A percentile compares a stretch with the other conserved stretches of the same genome.
Conservation (phyloP, 2,797 vertebrate species). For the Pipistrellus kuhlii region DNA sequence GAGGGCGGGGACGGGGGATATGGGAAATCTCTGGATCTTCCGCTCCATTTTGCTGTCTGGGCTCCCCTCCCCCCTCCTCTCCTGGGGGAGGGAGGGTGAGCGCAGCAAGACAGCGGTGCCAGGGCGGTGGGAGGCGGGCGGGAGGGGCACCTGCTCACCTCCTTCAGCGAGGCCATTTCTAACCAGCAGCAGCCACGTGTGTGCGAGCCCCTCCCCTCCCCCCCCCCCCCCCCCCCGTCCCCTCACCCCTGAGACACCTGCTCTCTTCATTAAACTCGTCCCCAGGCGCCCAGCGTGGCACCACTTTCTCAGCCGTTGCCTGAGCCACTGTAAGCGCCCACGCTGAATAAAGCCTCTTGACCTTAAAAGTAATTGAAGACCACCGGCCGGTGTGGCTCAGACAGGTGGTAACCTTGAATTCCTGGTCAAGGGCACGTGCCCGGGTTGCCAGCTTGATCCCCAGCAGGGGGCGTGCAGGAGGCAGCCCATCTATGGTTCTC, state of each 20-base stretch:
- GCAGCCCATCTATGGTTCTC: too few species aligned
- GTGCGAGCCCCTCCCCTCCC: too few species aligned
- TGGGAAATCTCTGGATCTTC: not conserved
- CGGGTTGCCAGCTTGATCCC: too few species aligned
- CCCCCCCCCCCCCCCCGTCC: too few species aligned
- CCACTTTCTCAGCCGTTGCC: not conserved
- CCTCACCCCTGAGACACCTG: too few species aligned
- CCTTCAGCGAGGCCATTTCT: not conserved
- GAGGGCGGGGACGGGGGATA: rapidly evolving
- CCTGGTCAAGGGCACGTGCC: too few species aligned
- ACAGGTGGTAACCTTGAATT: too few species aligned
- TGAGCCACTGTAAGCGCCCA: not conserved
- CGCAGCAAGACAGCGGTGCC: not conserved
- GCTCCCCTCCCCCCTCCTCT: not conserved
- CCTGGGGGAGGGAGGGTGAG: not conserved
- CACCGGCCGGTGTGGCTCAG: too few species aligned
- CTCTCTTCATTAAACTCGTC: not conserved
- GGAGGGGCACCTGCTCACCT: not conserved
- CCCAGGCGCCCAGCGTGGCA: not conserved
- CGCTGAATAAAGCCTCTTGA: rapidly evolving
- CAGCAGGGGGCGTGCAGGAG: too few species aligned
- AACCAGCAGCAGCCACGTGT: not conserved
- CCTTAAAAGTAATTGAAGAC: not conserved
- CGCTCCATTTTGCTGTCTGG: not conserved
- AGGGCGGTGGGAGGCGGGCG: rapidly evolving